phyloP scores from a whole-genome alignment of 2,888 invertebrate genomes.

The Lutraria lutraria region DNA sequence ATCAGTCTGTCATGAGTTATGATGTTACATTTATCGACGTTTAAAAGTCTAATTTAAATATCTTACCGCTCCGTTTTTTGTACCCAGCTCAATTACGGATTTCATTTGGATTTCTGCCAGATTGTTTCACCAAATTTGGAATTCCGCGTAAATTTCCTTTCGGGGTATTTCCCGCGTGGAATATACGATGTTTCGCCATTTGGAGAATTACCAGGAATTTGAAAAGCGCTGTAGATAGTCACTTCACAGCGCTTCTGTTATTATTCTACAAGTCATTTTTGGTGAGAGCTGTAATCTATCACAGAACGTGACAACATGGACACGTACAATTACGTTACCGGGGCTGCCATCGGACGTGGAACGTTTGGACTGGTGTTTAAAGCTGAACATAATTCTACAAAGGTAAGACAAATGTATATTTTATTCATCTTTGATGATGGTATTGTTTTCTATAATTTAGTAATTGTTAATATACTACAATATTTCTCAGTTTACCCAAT shows the following conservation, averaged over 20 bases:
- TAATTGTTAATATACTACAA: background rate
- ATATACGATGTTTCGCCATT: background rate
- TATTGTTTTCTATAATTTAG: background rate
- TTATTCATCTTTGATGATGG: background rate
- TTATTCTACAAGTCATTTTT: background rate
- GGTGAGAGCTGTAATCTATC: background rate
- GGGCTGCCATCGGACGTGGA: background rate
- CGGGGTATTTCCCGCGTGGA: background rate
- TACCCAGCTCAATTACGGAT: too few relatives aligned
- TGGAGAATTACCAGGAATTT: background rate
- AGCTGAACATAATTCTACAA: background rate
- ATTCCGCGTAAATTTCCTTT: background rate
- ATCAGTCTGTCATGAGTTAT: too few relatives aligned
- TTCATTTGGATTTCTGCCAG: conserved; percentile 18
- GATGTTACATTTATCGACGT: too few relatives aligned
- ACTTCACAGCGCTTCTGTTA: background rate
- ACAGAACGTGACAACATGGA: background rate
- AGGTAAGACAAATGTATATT: conserved; percentile 8
- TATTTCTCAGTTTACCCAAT: background rate
- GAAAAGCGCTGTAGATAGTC: background rate
- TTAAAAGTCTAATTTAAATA: too few relatives aligned
- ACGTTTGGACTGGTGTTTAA: conserved; percentile 24
- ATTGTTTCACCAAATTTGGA: background rate
- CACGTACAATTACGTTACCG: background rate
- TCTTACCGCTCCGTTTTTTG: too few relatives aligned